Conservation (phyloP, 2,113 vertebrate genomes). For the Penelope pileata region DNA sequence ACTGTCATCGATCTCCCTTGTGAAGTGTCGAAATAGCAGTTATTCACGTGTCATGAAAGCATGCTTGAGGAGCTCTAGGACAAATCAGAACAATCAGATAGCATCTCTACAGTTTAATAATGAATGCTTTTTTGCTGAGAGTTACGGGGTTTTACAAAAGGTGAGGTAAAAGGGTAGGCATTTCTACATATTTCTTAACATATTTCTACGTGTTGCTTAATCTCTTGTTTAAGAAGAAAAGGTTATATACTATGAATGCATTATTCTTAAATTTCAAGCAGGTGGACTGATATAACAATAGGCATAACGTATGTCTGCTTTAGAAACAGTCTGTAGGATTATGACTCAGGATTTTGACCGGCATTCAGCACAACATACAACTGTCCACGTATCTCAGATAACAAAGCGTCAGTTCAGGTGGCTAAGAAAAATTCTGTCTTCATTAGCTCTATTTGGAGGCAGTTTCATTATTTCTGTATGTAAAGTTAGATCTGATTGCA, state of each 20-base stretch:
- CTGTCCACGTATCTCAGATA: accelerated
- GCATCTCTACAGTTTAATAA: not conserved
- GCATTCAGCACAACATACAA: not conserved
- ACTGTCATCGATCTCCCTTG: not conserved
- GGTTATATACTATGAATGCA: not conserved
- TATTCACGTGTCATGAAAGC: not conserved
- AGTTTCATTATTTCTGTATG: not conserved
- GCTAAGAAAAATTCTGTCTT: too few species aligned
- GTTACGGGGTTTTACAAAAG: not conserved
- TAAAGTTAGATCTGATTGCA: not conserved
- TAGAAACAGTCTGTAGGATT: not conserved
- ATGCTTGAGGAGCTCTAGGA: not conserved
- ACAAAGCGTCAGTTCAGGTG: not conserved
- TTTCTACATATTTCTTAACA: not conserved
- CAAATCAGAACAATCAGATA: not conserved
- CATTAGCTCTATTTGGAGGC: not conserved
- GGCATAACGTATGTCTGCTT: not conserved
- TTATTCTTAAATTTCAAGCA: not conserved
- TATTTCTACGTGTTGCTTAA: not conserved
- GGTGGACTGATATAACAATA: not conserved
- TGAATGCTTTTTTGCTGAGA: not conserved
- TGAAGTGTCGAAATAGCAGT: accelerated
- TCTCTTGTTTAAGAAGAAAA: not conserved
- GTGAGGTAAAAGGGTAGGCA: not conserved
- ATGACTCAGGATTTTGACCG: not conserved